Evolutionary conservation across 2,113 vertebrate species (phyloP), one percentile per base, ranked within the genome.

Genomic region (Maccullochella peelii): DNA sequence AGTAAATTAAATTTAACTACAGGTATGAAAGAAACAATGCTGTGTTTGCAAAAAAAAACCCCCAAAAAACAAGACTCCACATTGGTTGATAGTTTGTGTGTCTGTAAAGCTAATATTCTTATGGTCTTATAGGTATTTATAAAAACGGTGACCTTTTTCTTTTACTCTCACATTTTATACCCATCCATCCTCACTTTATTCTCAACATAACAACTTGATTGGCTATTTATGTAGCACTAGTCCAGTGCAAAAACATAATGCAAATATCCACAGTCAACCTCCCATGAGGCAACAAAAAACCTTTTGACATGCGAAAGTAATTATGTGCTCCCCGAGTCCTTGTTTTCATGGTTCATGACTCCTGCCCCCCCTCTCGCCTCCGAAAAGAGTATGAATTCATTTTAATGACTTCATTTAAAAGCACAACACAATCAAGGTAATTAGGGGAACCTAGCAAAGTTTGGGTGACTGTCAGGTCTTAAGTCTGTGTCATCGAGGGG

Each of bases 391-490:
- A 70, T 67, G 55, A 78, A 86, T 78, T 86, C 3, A 79, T 85
- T 89, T 68, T 85, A 85, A 80, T 87, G 61, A 90, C 88, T 92
- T 92, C 0, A 89, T 94, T 93, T 91, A 84, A 92, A 90, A 88
- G 74, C 67, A 79, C 70, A 87, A 86, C 62, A 79, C 88, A 91
- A 90, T 85, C 79, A 77, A 74, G 71, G 81, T 87, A 91, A 92
- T 94, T 88, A 91, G 63, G 49, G 52, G 75, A 81, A 61, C 61
- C 55, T 15, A 9, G 57, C 54, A 80, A 89, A 85, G 80, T 87
- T 83, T 84, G 74, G 81, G 85, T 76, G 83, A 72, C 59, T 74
- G 89, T 88, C 73, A 54, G 84, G 59, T 52, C 82, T 77, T 65
- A 71, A 77, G 67, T 83, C 59, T 57, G 15, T 54, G 80, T 82